Conservation (phyloP, 2,113 vertebrate genomes). For the Entelurus aequoreus region DNA sequence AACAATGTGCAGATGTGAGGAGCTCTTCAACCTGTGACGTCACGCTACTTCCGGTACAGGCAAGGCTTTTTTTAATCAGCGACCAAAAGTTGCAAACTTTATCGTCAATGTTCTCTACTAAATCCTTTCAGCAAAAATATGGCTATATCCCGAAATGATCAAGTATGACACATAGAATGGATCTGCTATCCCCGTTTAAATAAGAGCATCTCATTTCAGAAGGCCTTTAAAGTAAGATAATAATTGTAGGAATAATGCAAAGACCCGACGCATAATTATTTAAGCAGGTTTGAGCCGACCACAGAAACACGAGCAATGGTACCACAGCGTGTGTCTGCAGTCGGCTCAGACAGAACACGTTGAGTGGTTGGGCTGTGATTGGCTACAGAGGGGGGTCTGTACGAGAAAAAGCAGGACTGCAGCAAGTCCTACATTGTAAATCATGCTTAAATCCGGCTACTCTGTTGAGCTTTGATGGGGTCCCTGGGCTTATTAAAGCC, state of each 20-base stretch:
- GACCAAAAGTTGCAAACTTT: too few species aligned
- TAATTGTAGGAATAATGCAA: constrained; percentile 41
- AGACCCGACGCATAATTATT: constrained; percentile 62
- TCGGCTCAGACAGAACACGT: constrained; percentile 57
- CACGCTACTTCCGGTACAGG: too few species aligned
- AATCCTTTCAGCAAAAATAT: too few species aligned
- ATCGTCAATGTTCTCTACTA: too few species aligned
- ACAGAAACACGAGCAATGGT: constrained; percentile 50
- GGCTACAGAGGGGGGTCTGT: constrained; percentile 57
- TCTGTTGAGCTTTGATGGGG: constrained; percentile 58
- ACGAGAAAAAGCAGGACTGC: constrained; percentile 42
- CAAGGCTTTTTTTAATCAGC: too few species aligned
- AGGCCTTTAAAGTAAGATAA: constrained; percentile 11
- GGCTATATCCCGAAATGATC: too few species aligned
- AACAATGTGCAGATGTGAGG: too few species aligned
- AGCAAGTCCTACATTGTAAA: constrained; percentile 61
- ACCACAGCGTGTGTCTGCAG: constrained; percentile 44
- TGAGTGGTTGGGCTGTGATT: constrained; percentile 66
- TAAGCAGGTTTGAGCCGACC: constrained; percentile 59
- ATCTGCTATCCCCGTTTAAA: too few species aligned
- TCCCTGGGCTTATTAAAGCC: constrained; percentile 71
- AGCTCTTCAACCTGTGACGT: too few species aligned
- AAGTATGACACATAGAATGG: too few species aligned
- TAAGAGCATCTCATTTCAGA: too few species aligned
- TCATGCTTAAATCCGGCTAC: constrained; percentile 67